A percentile compares a stretch with the other conserved stretches of the same genome.
Evolutionary conservation across 2,113 vertebrate genomes (phyloP).

Genomic region (Megaceryle torquata): DNA sequence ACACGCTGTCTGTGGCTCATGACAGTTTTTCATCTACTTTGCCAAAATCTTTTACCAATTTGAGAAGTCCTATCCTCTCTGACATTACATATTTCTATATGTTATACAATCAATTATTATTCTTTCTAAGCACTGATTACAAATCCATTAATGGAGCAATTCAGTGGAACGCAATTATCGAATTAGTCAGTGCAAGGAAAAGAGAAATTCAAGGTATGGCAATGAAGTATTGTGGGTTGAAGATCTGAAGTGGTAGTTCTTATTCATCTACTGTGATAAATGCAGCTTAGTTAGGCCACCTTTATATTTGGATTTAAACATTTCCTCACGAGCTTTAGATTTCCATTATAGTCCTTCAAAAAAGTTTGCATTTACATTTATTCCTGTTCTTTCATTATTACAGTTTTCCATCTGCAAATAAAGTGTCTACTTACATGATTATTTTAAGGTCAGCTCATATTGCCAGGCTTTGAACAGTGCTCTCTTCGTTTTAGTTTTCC

Average conservation of each 20-base stretch:
- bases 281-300: background rate
- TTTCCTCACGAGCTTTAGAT: background rate
- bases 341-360: background rate
- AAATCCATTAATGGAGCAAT: background rate
- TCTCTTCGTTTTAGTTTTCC: background rate
- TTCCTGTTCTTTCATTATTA: background rate
- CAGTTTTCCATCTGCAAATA: constrained; percentile 4
- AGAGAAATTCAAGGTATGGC: background rate
- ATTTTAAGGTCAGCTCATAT: background rate
- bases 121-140: background rate
- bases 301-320: background rate
- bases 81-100: background rate
- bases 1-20: background rate
- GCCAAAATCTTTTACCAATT: background rate
- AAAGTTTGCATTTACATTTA: background rate
- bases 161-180: background rate
- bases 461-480: background rate
- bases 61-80: background rate
- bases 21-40: background rate
- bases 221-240: background rate
- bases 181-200: background rate
- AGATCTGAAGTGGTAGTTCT: background rate
- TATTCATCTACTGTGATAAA: background rate
- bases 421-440: background rate
- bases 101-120: background rate